These are phyloP conservation scores for Procambarus virginalis DNA, from an alignment of 1,140 invertebrate genomes.

Conservation along the genomic window DNA sequence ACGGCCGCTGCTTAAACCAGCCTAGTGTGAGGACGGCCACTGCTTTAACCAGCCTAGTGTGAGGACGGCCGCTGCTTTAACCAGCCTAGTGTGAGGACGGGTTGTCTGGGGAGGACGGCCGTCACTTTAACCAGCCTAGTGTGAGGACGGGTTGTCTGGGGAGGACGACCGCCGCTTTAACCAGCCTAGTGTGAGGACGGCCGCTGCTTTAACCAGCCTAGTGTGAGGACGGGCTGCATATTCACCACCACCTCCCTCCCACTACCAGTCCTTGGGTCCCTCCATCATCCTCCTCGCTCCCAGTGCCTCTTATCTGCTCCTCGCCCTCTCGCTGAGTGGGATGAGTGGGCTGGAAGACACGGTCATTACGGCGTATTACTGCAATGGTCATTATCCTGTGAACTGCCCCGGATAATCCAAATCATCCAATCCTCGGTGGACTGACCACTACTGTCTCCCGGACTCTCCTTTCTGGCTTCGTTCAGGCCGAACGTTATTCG, in stretches of 20 bases:
- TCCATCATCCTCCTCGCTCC: not conserved
- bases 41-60: no score
- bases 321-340: not conserved
- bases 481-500: not conserved
- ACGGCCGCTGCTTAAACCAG: no score
- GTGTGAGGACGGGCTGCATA: no score
- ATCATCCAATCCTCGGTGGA: constrained; percentile 46
- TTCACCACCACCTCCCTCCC: not conserved
- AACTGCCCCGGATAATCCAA: constrained; percentile 55
- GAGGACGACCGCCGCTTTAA: no score
- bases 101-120: no score
- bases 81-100: no score
- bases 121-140: no score
- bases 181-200: no score
- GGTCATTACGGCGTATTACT: constrained; percentile 63
- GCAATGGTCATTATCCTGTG: constrained; percentile 67
- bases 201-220: no score
- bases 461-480: not conserved
- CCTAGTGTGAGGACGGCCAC: no score
- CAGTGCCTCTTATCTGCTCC: constrained; percentile 4
- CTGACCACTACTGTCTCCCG: constrained; percentile 51
- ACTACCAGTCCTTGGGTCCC: not conserved
- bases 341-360: constrained; percentile 6
- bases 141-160: no score
- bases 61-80: no score